Conservation (phyloP, 2,888 invertebrate genomes). For the Steinernema scapterisci region DNA sequence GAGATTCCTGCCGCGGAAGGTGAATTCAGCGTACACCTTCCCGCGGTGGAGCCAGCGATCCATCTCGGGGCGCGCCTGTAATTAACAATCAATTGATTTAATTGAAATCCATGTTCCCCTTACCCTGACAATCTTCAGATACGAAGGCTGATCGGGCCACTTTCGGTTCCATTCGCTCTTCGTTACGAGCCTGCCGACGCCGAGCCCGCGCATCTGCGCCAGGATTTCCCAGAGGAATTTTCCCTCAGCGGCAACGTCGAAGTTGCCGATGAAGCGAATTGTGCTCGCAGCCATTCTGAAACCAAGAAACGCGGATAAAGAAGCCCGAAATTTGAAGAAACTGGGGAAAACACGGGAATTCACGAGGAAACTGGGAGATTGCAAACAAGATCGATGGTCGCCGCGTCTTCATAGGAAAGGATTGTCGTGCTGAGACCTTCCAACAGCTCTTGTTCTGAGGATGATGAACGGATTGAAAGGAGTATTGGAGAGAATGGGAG, state of each 20-base stretch:
- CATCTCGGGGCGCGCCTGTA: conserved; percentile 62
- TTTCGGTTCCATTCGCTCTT: conserved; percentile 66
- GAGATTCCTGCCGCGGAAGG: conserved; percentile 59
- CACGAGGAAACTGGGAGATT: too few relatives aligned
- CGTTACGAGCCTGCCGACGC: conserved; percentile 61
- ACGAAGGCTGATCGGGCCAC: conserved; percentile 65
- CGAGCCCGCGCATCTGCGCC: conserved; percentile 61
- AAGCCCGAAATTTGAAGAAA: neutral
- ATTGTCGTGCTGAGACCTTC: too few relatives aligned
- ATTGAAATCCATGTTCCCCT: neutral
- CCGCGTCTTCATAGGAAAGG: too few relatives aligned
- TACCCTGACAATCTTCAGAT: conserved; percentile 60
- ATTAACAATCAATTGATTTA: neutral
- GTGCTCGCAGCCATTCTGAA: conserved; percentile 41
- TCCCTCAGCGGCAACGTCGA: conserved; percentile 62
- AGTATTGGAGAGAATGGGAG: too few relatives aligned
- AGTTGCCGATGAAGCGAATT: conserved; percentile 62
- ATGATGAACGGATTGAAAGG: too few relatives aligned
- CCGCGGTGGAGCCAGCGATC: conserved; percentile 63
- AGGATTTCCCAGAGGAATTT: conserved; percentile 66
- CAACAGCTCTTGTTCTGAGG: too few relatives aligned
- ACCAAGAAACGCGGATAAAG: neutral
- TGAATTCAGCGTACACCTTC: conserved; percentile 63
- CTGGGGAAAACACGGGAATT: too few relatives aligned
- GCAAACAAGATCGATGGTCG: too few relatives aligned